A percentile compares a stretch with the other conserved stretches of the same genome.
phyloP scores from a whole-genome alignment of 2,113 vertebrate species.

The Plecturocebus donacophilus region DNA sequence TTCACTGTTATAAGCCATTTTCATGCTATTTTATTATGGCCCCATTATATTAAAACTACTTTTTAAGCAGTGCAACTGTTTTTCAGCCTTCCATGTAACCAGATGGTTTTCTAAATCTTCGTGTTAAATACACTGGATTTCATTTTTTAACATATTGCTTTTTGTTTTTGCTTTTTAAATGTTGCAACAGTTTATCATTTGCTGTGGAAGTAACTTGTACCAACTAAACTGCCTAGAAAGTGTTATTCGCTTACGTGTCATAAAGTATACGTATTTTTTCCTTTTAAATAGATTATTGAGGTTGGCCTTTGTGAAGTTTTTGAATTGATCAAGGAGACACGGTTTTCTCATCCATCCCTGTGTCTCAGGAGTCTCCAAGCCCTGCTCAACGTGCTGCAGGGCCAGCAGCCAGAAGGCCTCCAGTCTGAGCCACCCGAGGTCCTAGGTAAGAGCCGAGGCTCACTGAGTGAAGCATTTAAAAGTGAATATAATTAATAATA shows the following conservation, averaged over 20 bases:
- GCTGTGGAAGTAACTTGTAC: not conserved
- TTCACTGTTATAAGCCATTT: not conserved
- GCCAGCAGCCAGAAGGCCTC: slow-evolving; percentile 97
- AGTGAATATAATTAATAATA: not conserved
- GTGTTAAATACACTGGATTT: not conserved
- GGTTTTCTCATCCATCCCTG: slow-evolving; percentile 97
- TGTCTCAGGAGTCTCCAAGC: slow-evolving; percentile 98
- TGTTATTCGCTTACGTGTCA: not conserved
- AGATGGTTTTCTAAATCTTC: slow-evolving; percentile 49
- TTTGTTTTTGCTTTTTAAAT: slow-evolving; percentile 29
- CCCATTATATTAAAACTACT: slow-evolving; percentile 31
- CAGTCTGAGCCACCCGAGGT: slow-evolving; percentile 98
- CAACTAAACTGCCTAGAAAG: not conserved
- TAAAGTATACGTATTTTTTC: slow-evolving; percentile 41
- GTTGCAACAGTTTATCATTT: not conserved
- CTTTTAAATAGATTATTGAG: slow-evolving; percentile 93
- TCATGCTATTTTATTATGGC: not conserved
- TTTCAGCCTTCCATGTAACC: not conserved
- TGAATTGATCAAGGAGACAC: slow-evolving; percentile 98
- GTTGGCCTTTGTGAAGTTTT: slow-evolving; percentile 99
- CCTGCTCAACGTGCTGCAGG: slow-evolving; percentile 97
- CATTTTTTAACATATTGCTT: not conserved
- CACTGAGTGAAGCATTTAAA: not conserved
- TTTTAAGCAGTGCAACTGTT: not conserved
- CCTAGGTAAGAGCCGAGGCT: slow-evolving; percentile 87